phyloP scores from a whole-genome alignment of 1,140 invertebrate species.

The Brachionus paranguensis region DNA sequence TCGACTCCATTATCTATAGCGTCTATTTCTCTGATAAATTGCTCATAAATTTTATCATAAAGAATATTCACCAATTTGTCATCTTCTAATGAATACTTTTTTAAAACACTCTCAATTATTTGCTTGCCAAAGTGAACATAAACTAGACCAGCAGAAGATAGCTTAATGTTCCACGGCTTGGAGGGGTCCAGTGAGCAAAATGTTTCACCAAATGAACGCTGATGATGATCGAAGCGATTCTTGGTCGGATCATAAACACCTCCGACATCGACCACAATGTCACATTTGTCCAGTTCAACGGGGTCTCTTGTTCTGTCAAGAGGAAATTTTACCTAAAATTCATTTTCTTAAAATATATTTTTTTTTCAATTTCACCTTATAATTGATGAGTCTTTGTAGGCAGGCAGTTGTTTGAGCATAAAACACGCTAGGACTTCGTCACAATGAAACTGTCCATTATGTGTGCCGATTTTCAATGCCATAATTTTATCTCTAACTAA shows the following conservation, averaged over 20 bases:
- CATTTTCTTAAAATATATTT: not conserved
- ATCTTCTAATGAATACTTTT: conserved; percentile 40
- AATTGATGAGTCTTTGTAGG: conserved; percentile 75
- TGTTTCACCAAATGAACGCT: conserved; percentile 68
- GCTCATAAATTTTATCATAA: conserved; percentile 79
- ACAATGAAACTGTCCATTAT: conserved; percentile 76
- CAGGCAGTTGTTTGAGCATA: conserved; percentile 74
- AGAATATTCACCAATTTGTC: conserved; percentile 59
- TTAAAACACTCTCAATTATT: conserved; percentile 62
- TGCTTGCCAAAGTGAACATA: conserved; percentile 82
- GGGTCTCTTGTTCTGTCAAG: conserved; percentile 61
- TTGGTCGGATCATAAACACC: conserved; percentile 70
- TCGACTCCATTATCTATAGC: conserved; percentile 87
- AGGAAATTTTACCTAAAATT: not conserved
- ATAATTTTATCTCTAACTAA: conserved; percentile 3
- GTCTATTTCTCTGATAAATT: conserved; percentile 87
- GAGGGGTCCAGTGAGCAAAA: conserved; percentile 60
- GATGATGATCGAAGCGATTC: conserved; percentile 89
- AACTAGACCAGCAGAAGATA: conserved; percentile 89
- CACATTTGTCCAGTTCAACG: conserved; percentile 70
- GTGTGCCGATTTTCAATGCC: conserved; percentile 59
- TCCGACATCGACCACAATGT: conserved; percentile 96
- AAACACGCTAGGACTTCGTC: conserved; percentile 90
- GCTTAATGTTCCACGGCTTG: conserved; percentile 63
- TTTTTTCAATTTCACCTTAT: conserved; percentile 61